phyloP scores from a whole-genome alignment of 2,797 vertebrate species.

The Acrocephalus scirpaceus region DNA sequence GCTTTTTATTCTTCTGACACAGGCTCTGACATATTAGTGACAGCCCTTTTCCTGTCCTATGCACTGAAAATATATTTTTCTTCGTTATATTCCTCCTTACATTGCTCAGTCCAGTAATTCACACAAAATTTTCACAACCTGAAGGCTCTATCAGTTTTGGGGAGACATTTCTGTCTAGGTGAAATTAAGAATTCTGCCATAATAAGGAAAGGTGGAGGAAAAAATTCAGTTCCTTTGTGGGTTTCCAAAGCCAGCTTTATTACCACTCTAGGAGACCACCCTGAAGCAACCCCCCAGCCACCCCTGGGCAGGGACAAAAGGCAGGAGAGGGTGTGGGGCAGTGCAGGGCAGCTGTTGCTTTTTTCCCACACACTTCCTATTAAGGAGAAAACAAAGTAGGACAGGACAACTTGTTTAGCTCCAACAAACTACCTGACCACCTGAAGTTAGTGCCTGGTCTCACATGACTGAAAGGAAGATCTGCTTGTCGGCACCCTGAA shows the following conservation, averaged over 20 bases:
- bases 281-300: background rate
- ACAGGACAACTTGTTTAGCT: background rate
- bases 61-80: background rate
- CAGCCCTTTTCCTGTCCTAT: background rate
- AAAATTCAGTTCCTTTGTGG: background rate
- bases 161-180: background rate
- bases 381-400: slow-evolving; percentile 24
- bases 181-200: background rate
- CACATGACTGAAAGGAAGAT: background rate
- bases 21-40: background rate
- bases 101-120: background rate
- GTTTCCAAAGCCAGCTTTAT: slow-evolving; percentile 13
- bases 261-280: background rate
- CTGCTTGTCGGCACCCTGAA: background rate
- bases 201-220: background rate
- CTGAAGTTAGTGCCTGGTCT: background rate
- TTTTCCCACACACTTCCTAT: background rate
- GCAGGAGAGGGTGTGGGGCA: background rate
- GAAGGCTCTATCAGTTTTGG: background rate
- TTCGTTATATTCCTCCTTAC: background rate
- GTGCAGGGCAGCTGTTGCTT: background rate
- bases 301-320: background rate
- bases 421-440: background rate
- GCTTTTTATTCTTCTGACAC: background rate
- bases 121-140: background rate